Conservation (phyloP, 2,113 vertebrate genomes). For the Etia nguti region DNA sequence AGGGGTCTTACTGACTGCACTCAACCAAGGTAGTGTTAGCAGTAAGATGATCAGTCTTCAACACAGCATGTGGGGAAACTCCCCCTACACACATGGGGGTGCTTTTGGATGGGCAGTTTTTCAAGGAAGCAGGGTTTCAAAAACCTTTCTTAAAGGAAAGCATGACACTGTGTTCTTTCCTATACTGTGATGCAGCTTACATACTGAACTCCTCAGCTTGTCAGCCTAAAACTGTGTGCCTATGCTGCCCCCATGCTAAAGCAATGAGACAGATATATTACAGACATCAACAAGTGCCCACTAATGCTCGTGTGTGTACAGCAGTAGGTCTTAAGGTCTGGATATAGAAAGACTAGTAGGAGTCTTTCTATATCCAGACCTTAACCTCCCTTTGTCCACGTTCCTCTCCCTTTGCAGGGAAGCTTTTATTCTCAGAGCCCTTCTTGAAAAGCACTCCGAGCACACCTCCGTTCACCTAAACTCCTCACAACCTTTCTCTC, state of each 20-base stretch:
- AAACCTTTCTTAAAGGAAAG: neutral
- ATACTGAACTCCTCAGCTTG: neutral
- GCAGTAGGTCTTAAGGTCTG: neutral
- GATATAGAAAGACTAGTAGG: neutral
- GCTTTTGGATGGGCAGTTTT: neutral
- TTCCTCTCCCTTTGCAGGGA: neutral
- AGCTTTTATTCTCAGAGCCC: neutral
- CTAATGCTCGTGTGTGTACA: neutral
- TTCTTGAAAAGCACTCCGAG: slow-evolving; percentile 1
- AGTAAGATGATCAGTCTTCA: slow-evolving; percentile 5
- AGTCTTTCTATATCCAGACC: neutral
- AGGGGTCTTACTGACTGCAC: neutral
- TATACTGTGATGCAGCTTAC: neutral
- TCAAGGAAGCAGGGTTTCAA: neutral
- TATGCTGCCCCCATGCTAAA: neutral
- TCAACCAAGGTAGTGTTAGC: neutral
- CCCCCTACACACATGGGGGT: neutral
- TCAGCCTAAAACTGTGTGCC: neutral
- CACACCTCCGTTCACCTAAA: neutral
- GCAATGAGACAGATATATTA: neutral
- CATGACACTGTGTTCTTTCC: neutral
- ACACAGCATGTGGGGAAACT: neutral
- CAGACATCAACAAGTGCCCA: slow-evolving; percentile 28
- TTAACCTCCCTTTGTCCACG: neutral
- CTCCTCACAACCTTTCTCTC: neutral